Base-by-base conservation (phyloP, 2,113 vertebrate genomes). In the Oplegnathus fasciatus region DNA sequence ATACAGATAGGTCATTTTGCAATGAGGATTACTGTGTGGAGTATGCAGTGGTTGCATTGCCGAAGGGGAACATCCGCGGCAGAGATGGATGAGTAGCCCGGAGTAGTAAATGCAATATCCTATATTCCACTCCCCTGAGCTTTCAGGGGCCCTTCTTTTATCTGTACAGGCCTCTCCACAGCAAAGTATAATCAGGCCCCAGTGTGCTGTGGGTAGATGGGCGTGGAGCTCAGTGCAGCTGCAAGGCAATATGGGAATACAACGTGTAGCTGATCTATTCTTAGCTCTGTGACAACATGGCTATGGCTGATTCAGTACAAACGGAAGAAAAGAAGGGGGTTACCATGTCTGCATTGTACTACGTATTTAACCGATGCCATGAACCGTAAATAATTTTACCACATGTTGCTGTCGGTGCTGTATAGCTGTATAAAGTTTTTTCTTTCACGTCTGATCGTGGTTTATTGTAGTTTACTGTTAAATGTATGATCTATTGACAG, bases 231-330 rank as follows among this genome's bases (percentile, higher is more conserved):
- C 69, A 77, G 82, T 89, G 78, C 86, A 89, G 88, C 88, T 89
- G 86, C 85, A 76, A 86, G 65, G 66, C 84, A 89, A 61, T 80
- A 78, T 75, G 80, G 78, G 83, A 64, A 89, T 80, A 80, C 85
- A 67, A 87, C 83, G 78, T 92, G 86, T 85, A 86, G 80, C 87
- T 70, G 75, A 84, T 84, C 91, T 94, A 94, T 94, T 94, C 86
- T 92, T 93, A 93, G 90, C 77, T 74, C 17, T 37, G 69, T 92
- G 89, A 87, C 90, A 90, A 86, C 91, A 92, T 34, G 87, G 80
- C 89, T 67, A 57, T 58, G 58, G 55, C 76, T 66, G 71, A 77
- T 89, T 81, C 78, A 18, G 80, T 62, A 11, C 37, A 69, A 87
- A 85, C 5, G 30, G 68, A 42, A 78, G 72, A 86, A 67, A 84